Base-by-base conservation (phyloP, 2,113 vertebrate species). In the Lagopus leucura region DNA sequence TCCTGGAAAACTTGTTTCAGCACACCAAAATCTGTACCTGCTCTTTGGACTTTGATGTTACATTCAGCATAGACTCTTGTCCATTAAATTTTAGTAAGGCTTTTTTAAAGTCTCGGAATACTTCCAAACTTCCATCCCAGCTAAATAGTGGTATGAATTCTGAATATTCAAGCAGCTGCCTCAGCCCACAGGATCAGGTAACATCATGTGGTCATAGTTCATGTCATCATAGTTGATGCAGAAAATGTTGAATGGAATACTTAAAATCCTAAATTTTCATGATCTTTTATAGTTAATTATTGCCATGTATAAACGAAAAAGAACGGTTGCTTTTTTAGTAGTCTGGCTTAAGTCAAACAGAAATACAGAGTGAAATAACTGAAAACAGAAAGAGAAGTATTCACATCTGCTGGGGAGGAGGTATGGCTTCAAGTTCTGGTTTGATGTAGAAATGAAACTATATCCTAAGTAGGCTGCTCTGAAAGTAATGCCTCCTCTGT, bases 171-270 rank as follows among this genome's bases (percentile, higher is more conserved):
- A 12, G 11, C 32, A 34, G 18, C n/a, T 60, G 11, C n/a, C 58
- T 60, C 28, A 47, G 24, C 63, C 47, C 42, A 9, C 24, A 24
- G 12, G 36, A 42, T 48, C 63, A 54, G n/a, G 34, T 40, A 43
- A 34, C 0, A 0, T 19, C 36, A 32, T 8, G 3, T 34, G 15
- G 13, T 20, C 34, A 18, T 21, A 61, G 61, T 32, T 28, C 18
- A 13, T 6, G 4, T 19, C 40, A 40, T 40, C 40, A 40, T 21
- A 61, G 61, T 32, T 28, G 21, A 13, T 6, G 4, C 21, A 52
- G 43, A 30, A 84, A 81, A 60, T 17, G 6, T 12, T 86, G 67
- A 40, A 11, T 55, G 27, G 34, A 83, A 34, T 14, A 57, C 15
- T 11, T 52, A 58, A 89, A 82, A 22, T 14, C 5, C 50, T 38